Conservation (phyloP, 2,113 vertebrate species). For the Poicephalus gulielmi region DNA sequence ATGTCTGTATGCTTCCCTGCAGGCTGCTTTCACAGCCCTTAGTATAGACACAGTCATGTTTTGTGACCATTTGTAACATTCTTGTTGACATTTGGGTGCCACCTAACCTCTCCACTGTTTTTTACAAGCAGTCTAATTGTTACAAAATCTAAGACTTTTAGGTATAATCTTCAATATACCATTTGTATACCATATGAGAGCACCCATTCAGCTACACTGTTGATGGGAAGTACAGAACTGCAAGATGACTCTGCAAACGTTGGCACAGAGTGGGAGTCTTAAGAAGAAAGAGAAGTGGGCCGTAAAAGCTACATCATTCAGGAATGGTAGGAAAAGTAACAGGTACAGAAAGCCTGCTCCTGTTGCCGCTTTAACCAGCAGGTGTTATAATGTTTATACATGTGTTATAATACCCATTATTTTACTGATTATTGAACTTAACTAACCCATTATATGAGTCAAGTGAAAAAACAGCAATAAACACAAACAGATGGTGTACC, state of each 20-base stretch:
- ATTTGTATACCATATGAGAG: accelerated
- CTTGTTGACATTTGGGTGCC: not conserved
- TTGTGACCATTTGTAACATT: not conserved
- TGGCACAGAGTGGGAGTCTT: not conserved
- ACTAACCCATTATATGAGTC: not conserved
- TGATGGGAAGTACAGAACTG: not conserved
- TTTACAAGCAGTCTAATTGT: not conserved
- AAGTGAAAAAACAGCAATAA: not conserved
- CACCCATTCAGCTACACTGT: not conserved
- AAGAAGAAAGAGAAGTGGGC: not conserved
- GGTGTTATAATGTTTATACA: not conserved
- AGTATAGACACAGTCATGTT: not conserved
- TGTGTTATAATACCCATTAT: not conserved
- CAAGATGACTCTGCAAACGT: not conserved
- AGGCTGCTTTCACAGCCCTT: not conserved
- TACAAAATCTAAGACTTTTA: not conserved
- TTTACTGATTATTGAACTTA: not conserved
- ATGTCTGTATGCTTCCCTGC: not conserved
- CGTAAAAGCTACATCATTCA: not conserved
- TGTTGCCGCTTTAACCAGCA: not conserved
- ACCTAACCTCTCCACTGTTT: not conserved
- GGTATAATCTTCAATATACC: not conserved
- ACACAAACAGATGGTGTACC: not conserved
- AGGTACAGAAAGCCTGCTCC: not conserved
- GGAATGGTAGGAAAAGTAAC: not conserved